Evolutionary conservation across 2,888 invertebrate genomes (phyloP), one percentile per base, ranked within the genome.

Genomic region (Drosophila testacea): DNA sequence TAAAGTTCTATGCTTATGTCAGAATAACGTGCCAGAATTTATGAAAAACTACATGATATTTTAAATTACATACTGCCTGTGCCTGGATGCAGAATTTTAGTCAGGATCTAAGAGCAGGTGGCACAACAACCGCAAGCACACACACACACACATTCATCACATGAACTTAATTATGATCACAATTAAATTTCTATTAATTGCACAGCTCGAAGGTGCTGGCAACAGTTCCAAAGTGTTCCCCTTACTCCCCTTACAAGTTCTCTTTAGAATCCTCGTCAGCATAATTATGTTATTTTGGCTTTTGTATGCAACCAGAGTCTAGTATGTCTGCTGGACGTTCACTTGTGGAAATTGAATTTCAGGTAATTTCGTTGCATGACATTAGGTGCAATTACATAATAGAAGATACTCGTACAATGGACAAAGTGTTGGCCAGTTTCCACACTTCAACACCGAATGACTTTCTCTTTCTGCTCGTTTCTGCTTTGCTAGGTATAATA

Each of bases 301-400:
- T 65, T 70, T 70, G 73, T 79, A 66, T 77, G 73, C 77, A 66
- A 42, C 52, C 64, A 75, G 63, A 60, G 16, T 39, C 48, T 47
- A 27, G 36, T 54, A 57, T 41, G 42, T 62, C 44, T 65, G 64
- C 55, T 41, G 38, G 34, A 10, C 50, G 60, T 76, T 48, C 46
- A 30, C 51, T 42, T 62, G 44, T 34, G 85, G 70, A 88, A 84
- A 88, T 84, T 82, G 72, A 88, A 88, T 88, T 84, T 88, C 60
- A 56, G 72, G 71, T 72, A 87, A 87, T 80, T 80, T 88, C 75
- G 74, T 85, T 88, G 88, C 83, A 80, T 84, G 70, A 69, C 82
- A 83, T 84, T 88, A 88, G 76, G 60, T 66, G 76, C 83, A 85
- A 85, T 85, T 85, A 88, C 69, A 69, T 70, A 79, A 79, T 88